phyloP scores from a whole-genome alignment of 2,797 vertebrate genomes.

The Steatocranus sp. region DNA sequence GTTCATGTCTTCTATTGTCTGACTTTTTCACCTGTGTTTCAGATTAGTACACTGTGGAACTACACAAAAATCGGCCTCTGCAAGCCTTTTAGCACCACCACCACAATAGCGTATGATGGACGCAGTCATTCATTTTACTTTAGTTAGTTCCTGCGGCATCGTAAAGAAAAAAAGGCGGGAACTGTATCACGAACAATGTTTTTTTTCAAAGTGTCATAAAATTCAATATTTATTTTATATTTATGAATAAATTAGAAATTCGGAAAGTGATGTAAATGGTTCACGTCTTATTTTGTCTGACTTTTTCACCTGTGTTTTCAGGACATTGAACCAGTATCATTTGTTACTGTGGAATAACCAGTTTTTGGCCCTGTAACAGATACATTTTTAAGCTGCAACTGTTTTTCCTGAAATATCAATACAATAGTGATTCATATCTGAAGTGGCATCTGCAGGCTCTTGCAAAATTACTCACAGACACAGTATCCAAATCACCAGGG shows the following conservation, averaged over 20 bases:
- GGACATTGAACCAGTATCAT: neutral
- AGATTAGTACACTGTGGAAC: neutral
- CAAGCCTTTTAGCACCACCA: neutral
- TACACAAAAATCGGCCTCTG: neutral
- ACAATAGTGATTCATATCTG: slow-evolving; percentile 9
- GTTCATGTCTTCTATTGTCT: neutral
- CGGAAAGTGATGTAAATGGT: neutral
- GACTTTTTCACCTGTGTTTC: neutral
- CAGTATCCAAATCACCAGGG: slow-evolving; percentile 53
- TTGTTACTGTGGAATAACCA: neutral
- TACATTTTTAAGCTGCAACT: neutral
- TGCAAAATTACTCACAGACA: slow-evolving; percentile 28
- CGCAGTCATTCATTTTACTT: neutral
- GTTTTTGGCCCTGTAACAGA: neutral
- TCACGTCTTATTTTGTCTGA: neutral
- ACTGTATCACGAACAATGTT: neutral
- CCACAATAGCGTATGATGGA: neutral
- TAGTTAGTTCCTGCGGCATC: neutral
- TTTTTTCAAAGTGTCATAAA: too few species aligned
- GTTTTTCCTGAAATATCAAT: neutral
- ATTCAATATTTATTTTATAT: too few species aligned
- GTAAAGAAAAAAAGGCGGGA: neutral
- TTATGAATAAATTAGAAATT: neutral
- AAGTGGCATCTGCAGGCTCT: slow-evolving; percentile 38
- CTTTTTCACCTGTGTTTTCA: neutral